Evolutionary conservation across 2,888 invertebrate genomes (phyloP).

Genomic region (Xylocampa areola): DNA sequence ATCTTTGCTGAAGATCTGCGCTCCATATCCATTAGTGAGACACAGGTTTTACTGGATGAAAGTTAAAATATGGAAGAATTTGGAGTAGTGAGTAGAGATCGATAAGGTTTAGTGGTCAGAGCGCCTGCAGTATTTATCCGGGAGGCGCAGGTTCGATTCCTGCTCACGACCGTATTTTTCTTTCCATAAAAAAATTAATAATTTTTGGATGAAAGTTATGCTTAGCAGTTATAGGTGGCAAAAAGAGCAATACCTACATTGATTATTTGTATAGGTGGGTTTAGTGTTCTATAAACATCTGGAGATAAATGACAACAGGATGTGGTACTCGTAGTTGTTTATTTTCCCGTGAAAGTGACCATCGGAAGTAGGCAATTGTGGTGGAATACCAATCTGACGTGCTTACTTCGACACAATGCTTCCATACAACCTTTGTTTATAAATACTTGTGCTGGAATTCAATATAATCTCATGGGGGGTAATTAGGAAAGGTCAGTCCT

Average conservation of each 20-base stretch:
- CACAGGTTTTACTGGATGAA: slow-evolving; percentile 8
- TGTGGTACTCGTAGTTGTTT: slow-evolving; percentile 15
- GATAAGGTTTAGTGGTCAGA: no score
- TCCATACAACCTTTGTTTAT: slow-evolving; percentile 10
- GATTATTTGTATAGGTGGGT: no score
- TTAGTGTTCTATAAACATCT: slow-evolving; percentile 10
- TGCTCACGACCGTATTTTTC: no score
- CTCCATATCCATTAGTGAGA: slow-evolving; percentile 10
- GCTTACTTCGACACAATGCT: slow-evolving; percentile 15
- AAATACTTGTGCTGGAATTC: not conserved
- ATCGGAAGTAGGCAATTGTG: slow-evolving; percentile 21
- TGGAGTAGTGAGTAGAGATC: no score
- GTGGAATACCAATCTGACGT: slow-evolving; percentile 10
- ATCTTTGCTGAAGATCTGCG: slow-evolving; percentile 13
- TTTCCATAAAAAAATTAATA: no score
- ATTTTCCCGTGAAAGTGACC: slow-evolving; percentile 4
- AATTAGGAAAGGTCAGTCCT: slow-evolving; percentile 13
- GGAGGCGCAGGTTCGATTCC: no score
- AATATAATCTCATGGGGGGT: not conserved
- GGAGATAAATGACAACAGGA: slow-evolving; percentile 12
- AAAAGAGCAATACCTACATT: slow-evolving; percentile 21
- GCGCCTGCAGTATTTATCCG: no score
- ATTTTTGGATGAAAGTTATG: no score
- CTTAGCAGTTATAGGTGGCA: no score
- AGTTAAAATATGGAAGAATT: no score